Evolutionary conservation across 2,888 invertebrate species (phyloP).

Genomic region (Operophtera brumata): DNA sequence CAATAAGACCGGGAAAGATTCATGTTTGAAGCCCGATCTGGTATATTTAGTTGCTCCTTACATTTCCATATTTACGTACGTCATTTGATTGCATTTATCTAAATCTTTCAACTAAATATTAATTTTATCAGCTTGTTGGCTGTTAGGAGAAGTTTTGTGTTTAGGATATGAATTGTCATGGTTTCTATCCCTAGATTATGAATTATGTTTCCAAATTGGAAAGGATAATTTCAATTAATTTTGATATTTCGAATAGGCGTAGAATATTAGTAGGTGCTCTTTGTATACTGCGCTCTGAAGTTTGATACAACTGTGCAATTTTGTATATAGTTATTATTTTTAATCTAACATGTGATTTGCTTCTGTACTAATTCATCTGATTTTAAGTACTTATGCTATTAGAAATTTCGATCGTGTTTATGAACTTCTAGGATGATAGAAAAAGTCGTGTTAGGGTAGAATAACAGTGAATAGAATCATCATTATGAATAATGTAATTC

Average conservation of each 20-base stretch:
- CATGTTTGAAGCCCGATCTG: background rate
- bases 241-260: conserved; percentile 24
- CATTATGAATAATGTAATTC: conserved; percentile 10
- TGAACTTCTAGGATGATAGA: conserved; percentile 34
- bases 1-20: background rate
- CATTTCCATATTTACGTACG: background rate
- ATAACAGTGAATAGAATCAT: conserved; percentile 16
- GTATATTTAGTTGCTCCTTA: background rate
- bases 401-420: conserved; percentile 42
- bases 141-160: background rate
- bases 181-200: background rate
- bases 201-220: background rate
- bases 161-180: background rate
- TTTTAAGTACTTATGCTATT: conserved; percentile 33
- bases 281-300: conserved; percentile 46
- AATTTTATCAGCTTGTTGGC: background rate
- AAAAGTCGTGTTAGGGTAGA: conserved; percentile 19
- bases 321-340: conserved; percentile 39
- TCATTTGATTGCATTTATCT: conserved; percentile 26
- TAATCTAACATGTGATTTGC: conserved; percentile 34
- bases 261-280: conserved; percentile 53
- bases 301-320: conserved; percentile 56
- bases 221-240: conserved; percentile 1
- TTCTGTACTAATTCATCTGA: conserved; percentile 33
- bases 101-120: conserved; percentile 7